A percentile compares a stretch with the other conserved stretches of the same genome.
phyloP scores from a whole-genome alignment of 2,113 vertebrate species.

The Azemiops feae region DNA sequence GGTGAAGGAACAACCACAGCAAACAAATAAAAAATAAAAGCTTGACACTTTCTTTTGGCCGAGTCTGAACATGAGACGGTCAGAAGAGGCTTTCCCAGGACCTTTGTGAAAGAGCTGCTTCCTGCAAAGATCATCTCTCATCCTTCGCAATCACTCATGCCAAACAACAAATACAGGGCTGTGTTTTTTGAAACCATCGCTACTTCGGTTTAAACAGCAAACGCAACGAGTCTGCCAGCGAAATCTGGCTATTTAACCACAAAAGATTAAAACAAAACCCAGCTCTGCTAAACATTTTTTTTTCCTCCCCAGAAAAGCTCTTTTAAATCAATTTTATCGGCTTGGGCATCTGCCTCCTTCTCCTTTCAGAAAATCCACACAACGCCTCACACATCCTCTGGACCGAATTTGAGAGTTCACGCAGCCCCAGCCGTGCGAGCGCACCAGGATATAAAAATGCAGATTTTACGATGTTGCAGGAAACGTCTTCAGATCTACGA shows the following conservation, averaged over 20 bases:
- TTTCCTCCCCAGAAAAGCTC: background rate
- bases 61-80: background rate
- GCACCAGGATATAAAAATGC: conserved; percentile 52
- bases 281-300: too few relatives aligned
- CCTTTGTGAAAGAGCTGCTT: background rate
- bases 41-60: background rate
- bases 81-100: background rate
- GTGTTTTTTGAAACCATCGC: background rate
- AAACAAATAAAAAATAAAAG: too few relatives aligned
- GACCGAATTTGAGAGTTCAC: conserved; percentile 47
- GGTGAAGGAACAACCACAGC: background rate
- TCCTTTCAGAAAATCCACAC: conserved; percentile 32
- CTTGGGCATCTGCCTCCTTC: background rate
- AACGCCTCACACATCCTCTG: conserved; percentile 49
- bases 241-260: background rate
- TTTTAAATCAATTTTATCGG: background rate
- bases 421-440: conserved; percentile 26
- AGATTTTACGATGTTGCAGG: conserved; percentile 61
- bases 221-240: background rate
- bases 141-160: background rate
- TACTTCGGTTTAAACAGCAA: background rate
- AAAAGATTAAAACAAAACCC: background rate
- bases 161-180: background rate
- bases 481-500: conserved; percentile 59
- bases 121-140: background rate